Base-by-base conservation (phyloP, 1,140 invertebrate species). In the Batillaria attramentaria region DNA sequence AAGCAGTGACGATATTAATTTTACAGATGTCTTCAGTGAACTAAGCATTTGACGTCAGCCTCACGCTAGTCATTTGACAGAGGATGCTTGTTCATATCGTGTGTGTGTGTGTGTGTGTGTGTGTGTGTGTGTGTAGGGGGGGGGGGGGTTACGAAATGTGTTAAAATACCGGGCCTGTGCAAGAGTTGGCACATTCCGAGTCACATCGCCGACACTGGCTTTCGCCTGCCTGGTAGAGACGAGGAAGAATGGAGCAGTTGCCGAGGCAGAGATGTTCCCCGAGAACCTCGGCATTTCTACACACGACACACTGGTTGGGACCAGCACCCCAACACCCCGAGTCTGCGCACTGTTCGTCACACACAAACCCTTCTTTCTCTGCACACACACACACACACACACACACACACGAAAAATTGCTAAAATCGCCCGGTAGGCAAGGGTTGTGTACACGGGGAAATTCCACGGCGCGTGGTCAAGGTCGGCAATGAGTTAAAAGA, bases 261-360 rank as follows among this genome's bases (percentile, higher is more conserved):
- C 69, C 68, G 13, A 89, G 74, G 74, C 87, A 90, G 0, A 85
- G 77, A 50, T 81, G 82, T 18, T 80, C 95, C 84, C 94, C 93
- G 20, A 93, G 94, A 24, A 95, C 93, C 74, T 94, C 93, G 89
- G 94, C 97, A 85, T 97, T 95, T 75, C 94, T 93, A 91, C 98
- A 99, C 33, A 94, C 94, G 0, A 99, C 92, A 91, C 98, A 99
- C 87, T 98, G 95, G 82, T 95, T 93, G 0, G 95, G 93, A 46
- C 96, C 96, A n/a, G 94, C 93, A 10, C 97, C 97, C 98, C 97
- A 99, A 90, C 98, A 99, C 24, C 98, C 98, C 83, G 97, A 95
- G 0, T 91, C 87, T 4, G 95, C 95, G 89, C 97, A 99, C 91
- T 99, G 94, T 13, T 92, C 90, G 89, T 98, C 94, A 90, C 98